Conservation (phyloP, 2,888 invertebrate genomes). For the Alcis repandata region DNA sequence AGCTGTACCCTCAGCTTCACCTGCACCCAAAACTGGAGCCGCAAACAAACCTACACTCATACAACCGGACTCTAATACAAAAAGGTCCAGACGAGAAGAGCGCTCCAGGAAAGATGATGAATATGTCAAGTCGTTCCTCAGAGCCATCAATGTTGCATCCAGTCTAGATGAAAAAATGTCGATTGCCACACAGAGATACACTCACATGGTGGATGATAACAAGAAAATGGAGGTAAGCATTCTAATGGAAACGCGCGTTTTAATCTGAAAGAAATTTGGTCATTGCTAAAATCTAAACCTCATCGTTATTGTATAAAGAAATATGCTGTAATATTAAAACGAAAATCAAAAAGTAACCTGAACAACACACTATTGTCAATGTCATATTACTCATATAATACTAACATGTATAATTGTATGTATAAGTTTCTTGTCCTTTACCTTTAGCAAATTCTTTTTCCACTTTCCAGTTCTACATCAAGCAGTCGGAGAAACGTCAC, state of each 20-base stretch:
- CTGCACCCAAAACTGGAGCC: neutral
- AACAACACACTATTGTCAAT: too few relatives aligned
- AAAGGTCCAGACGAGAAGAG: constrained; percentile 77
- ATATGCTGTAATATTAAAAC: too few relatives aligned
- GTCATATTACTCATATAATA: too few relatives aligned
- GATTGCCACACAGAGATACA: constrained; percentile 91
- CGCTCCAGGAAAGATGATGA: constrained; percentile 85
- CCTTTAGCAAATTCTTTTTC: neutral
- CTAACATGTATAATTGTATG: too few relatives aligned
- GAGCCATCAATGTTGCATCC: constrained; percentile 84
- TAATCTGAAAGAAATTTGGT: too few relatives aligned
- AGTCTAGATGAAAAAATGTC: constrained; percentile 90
- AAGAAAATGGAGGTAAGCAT: constrained; percentile 82
- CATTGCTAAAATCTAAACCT: too few relatives aligned
- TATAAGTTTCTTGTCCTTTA: too few relatives aligned
- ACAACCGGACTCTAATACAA: constrained; percentile 58
- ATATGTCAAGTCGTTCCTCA: constrained; percentile 89
- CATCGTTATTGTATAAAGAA: too few relatives aligned
- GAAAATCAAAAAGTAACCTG: too few relatives aligned
- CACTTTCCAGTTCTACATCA: constrained; percentile 74
- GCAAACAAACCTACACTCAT: constrained; percentile 28
- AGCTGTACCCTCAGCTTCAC: neutral
- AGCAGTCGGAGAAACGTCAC: constrained; percentile 88
- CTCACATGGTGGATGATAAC: constrained; percentile 91
- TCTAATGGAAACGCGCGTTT: too few relatives aligned